Evolutionary conservation across 2,113 vertebrate genomes (phyloP), one percentile per base, ranked within the genome.

Genomic region (Chlorocebus sabaeus): DNA sequence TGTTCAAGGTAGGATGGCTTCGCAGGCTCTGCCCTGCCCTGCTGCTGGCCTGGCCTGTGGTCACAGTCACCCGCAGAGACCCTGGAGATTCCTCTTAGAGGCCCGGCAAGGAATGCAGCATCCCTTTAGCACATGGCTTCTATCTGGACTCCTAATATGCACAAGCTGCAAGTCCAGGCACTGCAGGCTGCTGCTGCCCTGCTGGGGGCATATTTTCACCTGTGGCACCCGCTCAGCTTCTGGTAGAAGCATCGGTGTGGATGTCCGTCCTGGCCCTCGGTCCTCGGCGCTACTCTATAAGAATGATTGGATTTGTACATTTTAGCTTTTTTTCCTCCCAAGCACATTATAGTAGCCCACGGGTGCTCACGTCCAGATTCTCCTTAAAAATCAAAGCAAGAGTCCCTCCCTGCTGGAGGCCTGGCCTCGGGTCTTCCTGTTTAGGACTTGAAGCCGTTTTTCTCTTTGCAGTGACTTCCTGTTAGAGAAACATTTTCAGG

Each of bases 1-100:
- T 99, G 87, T 99, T 99, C 98, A 99, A 99, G 99, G 99, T 99
- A 98, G 81, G 98, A 30, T 0, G 25, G 23, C 68, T 23, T 14
- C 0, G 0, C 50, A 0, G 0, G 11, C 27, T 12, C 43, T 30
- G 14, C 45, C 17, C 16, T 38, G 20, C 30, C 7, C 35, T 45
- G 38, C 30, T 43, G 38, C 2, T 35, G 4, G 8, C 38, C 27
- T 22, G 17, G 0, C 6, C 85, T 1, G 14, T 3, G 1, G 25
- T 13, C n/a, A 8, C 6, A 20, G 23, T 70, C 6, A 0, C 14
- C 43, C 2, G 9, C 14, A 27, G 61, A 23, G 17, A 30, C 48
- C 76, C n/a, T 11, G 1, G 61, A 1, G 1, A 3, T 16, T 27
- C 13, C 22, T 20, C 8, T 1, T 1, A 16, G 67, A 57, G 52